Conservation (phyloP, 2,888 invertebrate genomes). For the Cantharis rustica region DNA sequence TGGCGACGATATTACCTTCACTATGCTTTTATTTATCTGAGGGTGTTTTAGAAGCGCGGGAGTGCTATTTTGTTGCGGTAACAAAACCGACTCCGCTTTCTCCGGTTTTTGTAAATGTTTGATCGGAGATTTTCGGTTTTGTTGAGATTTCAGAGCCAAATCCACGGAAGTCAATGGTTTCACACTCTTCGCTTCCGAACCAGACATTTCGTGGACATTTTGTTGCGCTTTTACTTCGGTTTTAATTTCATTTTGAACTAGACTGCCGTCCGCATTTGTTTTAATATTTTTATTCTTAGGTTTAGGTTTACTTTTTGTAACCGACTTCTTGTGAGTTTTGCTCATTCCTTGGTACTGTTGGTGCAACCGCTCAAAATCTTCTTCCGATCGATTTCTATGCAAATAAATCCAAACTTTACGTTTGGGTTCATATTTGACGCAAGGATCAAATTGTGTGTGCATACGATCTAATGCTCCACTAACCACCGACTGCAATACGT, state of each 20-base stretch:
- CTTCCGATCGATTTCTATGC: slow-evolving; percentile 68
- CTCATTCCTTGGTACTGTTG: slow-evolving; percentile 68
- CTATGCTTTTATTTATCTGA: slow-evolving; percentile 46
- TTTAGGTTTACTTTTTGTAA: slow-evolving; percentile 48
- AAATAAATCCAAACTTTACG: slow-evolving; percentile 96
- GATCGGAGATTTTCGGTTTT: slow-evolving; percentile 16
- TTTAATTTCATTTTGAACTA: not conserved
- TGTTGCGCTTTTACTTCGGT: not conserved
- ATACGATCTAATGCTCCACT: slow-evolving; percentile 90
- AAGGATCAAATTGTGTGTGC: slow-evolving; percentile 89
- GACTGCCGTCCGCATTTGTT: slow-evolving; percentile 49
- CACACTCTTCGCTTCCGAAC: not conserved
- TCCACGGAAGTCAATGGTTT: not conserved
- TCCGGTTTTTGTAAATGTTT: slow-evolving; percentile 30
- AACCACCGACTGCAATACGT: slow-evolving; percentile 78
- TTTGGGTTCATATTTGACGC: slow-evolving; percentile 90
- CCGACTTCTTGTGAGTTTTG: slow-evolving; percentile 59
- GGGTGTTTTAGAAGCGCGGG: slow-evolving; percentile 44
- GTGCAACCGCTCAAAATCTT: slow-evolving; percentile 69
- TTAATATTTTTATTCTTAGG: slow-evolving; percentile 50
- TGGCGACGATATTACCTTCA: slow-evolving; percentile 53
- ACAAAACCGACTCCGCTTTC: slow-evolving; percentile 53
- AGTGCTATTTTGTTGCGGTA: slow-evolving; percentile 48
- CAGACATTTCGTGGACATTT: not conserved
- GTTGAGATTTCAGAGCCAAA: not conserved